Base-by-base conservation (phyloP, 1,140 invertebrate genomes). In the Copidosoma floridanum region DNA sequence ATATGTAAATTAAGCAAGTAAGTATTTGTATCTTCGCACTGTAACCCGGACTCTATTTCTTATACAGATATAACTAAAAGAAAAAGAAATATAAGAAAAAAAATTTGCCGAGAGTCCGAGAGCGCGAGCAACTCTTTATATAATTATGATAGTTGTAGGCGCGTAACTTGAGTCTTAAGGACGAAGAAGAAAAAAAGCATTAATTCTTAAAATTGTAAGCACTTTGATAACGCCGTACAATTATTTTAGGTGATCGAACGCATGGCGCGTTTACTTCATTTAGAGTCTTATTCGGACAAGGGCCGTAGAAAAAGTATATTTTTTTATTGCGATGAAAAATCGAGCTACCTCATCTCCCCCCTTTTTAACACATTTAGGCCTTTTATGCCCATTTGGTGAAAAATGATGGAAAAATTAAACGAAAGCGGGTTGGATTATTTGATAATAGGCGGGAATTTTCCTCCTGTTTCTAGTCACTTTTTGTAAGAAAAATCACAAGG, bases 1-100 rank as follows among this genome's bases (percentile, higher is more conserved):
- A 79, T 78, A 78, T 75, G 76, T 79, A 79, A 73, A 79, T 73
- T 73, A 69, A 64, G 47, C 26, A 51, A 50, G 69, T 67, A 70
- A 68, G 69, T 63, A 73, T 73, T 76, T 74, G 69, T 75, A 78
- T 71, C 75, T 68, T 54, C 63, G 61, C 67, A 66, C 62, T 35
- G 20, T 29, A 26, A n/a, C 46, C 27, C 20, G 16, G 53, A 53
- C 26, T 12, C 21, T 10, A 23, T 57, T 53, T n/a, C n/a, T n/a
- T n/a, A n/a, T n/a, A n/a, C n/a, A n/a, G n/a, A n/a, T n/a, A n/a
- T n/a, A n/a, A n/a, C n/a, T n/a, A n/a, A n/a, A n/a, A n/a, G n/a
- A n/a, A n/a, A n/a, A n/a, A n/a, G n/a, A n/a, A n/a, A n/a, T n/a
- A n/a, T n/a, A 47, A 47, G 23, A 44, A 44, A 7, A 23, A 21